Base-by-base conservation (phyloP, 2,797 vertebrate genomes). In the Myripristis jacobus region DNA sequence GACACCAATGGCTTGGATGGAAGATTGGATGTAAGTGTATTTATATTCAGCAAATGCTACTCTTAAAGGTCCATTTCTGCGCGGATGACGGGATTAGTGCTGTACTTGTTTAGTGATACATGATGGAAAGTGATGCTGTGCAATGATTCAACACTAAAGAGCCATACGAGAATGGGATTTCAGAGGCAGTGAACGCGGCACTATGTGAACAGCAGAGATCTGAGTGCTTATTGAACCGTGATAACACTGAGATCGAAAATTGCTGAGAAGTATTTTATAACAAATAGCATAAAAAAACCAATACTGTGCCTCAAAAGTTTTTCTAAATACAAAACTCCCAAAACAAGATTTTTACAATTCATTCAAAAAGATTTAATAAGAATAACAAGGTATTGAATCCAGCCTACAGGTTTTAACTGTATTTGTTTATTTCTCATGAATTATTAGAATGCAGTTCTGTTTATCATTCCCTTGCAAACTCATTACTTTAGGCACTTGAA, bases 1-100 rank as follows among this genome's bases (percentile, higher is more conserved):
- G 75, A 88, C 59, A 54, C 34, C 69, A 13, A 25, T 77, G 55
- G 71, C 77, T 69, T 15, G 24, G 59, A 73, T 25, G 55, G 56
- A 66, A 41, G 47, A 60, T 24, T 16, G 22, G 19, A 44, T 22
- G 56, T 73, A 66, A 66, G 71, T 63, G 61, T 25, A 44, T 47
- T 59, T 43, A 43, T 36, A 29, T 65, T 77, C 34, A 61, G 41
- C 16, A 74, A 48, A 41, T 3, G 29, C 29, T 51, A 34, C 55
- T 75, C 48, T 72, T 66, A 2, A 48, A 72, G 72, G 15, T 84
- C 22, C 16, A 47, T 34, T 77, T 73, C 10, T 46, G 51, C 0
- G 5, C 13, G 34, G 68, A 63, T 34, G 22, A 50, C 15, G 59
- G 53, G 68, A 59, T 54, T 38, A 43, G 25, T 51, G 22, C 2